Conservation (phyloP, 2,113 vertebrate species). For the Hydropotes inermis region DNA sequence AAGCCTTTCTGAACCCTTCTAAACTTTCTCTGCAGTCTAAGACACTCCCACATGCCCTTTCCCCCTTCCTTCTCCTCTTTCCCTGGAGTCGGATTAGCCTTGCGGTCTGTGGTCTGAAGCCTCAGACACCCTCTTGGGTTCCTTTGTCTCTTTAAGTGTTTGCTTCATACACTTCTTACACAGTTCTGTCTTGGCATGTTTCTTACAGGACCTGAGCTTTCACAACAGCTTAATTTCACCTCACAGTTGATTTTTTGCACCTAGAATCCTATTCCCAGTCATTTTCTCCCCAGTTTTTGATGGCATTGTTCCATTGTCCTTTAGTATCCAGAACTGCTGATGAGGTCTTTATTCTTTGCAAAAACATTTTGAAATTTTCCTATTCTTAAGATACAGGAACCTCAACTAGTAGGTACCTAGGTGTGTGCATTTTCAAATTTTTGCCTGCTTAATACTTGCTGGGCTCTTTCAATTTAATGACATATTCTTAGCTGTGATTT, state of each 20-base stretch:
- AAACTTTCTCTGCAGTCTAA: background rate
- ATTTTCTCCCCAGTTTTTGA: background rate
- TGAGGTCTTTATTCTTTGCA: conserved; percentile 3
- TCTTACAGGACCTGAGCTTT: background rate
- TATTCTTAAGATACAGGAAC: conserved; percentile 13
- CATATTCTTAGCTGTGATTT: background rate
- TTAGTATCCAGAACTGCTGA: background rate
- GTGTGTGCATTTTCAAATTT: background rate
- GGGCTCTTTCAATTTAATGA: background rate
- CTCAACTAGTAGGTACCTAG: background rate
- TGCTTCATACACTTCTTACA: background rate
- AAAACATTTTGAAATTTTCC: conserved; percentile 22
- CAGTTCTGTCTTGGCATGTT: background rate
- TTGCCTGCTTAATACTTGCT: background rate
- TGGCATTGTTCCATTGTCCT: background rate
- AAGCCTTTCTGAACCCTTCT: background rate
- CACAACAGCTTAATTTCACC: background rate
- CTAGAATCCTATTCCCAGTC: background rate
- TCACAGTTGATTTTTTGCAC: background rate
- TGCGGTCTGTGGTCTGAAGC: rapidly evolving
- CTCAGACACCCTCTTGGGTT: background rate
- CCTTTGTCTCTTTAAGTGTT: background rate
- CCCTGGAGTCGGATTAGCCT: too few species aligned
- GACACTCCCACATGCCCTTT: too few species aligned
- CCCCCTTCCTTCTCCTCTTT: background rate